Base-by-base conservation (phyloP, 2,113 vertebrate genomes). In the Camelus bactrianus region DNA sequence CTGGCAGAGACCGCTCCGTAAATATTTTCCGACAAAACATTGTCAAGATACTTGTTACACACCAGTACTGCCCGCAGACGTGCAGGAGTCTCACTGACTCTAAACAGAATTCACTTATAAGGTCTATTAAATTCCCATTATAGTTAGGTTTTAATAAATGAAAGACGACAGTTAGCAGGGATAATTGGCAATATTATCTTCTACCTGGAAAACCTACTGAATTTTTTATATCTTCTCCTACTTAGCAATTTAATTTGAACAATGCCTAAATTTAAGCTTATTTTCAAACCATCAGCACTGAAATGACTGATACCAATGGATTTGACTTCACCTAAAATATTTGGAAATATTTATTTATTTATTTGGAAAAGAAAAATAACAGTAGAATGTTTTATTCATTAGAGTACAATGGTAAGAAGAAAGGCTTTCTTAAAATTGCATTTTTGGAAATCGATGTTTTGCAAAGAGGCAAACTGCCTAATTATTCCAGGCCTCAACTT, bases 61-160 rank as follows among this genome's bases (percentile, higher is more conserved):
- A 77, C 32, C 54, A 64, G 42, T 17, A 62, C 24, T 91, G 19
- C 8, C 30, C 75, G 73, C 1, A 87, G 48, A 81, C 32, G 54
- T 81, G 17, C 9, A 64, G n/a, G 5, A 19, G 38, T 28, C 76
- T 84, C 64, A 69, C 1, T 52, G 42, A 73, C 76, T 84, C 1
- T 65, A 93, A 82, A 73, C 70, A 89, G 32, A 73, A 73, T 35
- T 83, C 54, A 83, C 46, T 67, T 46, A 93, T 11, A 73, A 65
- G 6, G 5, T n/a, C 16, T 65, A 54, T 79, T 73, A 64, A 91
- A 32, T 62, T 46, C 65, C 30, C 10, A 26, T 42, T 72, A 69
- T 24, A 60, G 30, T 75, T 93, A 88, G 32, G 75, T 70, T 89
- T 80, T 73, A 84, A 91, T 84, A 96, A 73, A 69, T 30, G 14